Conservation (phyloP, 2,113 vertebrate species). For the Maylandia zebra region DNA sequence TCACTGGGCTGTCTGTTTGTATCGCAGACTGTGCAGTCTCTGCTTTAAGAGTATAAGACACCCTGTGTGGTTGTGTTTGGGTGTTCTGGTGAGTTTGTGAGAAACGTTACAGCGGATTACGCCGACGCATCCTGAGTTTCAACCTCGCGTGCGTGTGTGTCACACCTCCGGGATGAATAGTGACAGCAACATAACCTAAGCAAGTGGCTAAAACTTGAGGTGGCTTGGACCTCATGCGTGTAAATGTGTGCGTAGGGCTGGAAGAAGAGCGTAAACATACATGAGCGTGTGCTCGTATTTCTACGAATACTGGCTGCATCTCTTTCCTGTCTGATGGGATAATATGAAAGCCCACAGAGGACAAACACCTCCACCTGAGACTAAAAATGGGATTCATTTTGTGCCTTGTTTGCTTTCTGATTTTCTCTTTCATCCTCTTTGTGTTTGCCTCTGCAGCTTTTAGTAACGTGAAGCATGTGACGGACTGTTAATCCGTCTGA, state of each 20-base stretch:
- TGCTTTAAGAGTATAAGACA: not conserved
- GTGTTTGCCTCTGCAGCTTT: not conserved
- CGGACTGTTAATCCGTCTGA: not conserved
- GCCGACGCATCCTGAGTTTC: not conserved
- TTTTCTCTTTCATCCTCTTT: not conserved
- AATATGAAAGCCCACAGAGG: not conserved
- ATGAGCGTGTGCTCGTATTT: not conserved
- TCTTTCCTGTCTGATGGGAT: not conserved
- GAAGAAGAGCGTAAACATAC: not conserved
- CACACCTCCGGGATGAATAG: not conserved
- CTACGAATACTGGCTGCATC: not conserved
- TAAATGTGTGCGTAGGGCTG: not conserved
- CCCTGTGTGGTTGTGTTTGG: not conserved
- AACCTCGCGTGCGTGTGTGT: not conserved
- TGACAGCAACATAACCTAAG: not conserved
- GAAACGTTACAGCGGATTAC: not conserved
- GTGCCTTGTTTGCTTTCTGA: not conserved
- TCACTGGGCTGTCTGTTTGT: constrained; percentile 22
- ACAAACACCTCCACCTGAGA: constrained; percentile 4
- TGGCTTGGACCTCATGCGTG: not conserved
- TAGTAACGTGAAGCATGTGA: not conserved
- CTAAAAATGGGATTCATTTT: constrained; percentile 1
- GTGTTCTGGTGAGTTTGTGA: not conserved
- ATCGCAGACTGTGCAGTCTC: not conserved
- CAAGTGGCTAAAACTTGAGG: not conserved